Evolutionary conservation across 2,888 invertebrate genomes (phyloP).

Genomic region (Alloplasta piceator): DNA sequence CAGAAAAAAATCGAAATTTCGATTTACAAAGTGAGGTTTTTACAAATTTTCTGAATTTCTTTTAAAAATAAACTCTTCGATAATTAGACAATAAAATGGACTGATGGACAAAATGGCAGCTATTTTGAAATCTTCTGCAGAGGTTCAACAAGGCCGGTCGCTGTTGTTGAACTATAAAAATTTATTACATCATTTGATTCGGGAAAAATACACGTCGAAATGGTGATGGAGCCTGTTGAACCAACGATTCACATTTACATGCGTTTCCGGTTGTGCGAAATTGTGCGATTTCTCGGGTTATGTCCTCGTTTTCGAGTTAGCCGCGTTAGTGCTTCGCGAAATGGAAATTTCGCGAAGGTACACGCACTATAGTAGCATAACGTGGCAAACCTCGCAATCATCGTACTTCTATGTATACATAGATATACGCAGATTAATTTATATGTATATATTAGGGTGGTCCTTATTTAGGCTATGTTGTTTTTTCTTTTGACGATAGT

Average conservation of each 20-base stretch:
- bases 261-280: neutral
- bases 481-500: no score
- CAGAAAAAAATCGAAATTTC: no score
- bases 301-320: constrained; percentile 2
- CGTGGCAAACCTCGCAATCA: neutral
- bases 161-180: neutral
- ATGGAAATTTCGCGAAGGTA: constrained; percentile 18
- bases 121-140: no score
- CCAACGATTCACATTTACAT: constrained; percentile 13
- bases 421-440: no score
- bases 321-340: neutral
- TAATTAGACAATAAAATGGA: no score
- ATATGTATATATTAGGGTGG: no score
- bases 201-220: neutral
- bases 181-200: neutral
- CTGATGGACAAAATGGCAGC: no score
- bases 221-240: neutral
- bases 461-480: no score
- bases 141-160: no score
- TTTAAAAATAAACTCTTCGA: no score
- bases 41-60: no score
- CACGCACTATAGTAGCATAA: neutral
- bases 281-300: neutral
- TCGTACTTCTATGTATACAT: neutral
- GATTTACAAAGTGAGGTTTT: no score